Conservation (phyloP, 2,113 vertebrate genomes). For the Parus major region DNA sequence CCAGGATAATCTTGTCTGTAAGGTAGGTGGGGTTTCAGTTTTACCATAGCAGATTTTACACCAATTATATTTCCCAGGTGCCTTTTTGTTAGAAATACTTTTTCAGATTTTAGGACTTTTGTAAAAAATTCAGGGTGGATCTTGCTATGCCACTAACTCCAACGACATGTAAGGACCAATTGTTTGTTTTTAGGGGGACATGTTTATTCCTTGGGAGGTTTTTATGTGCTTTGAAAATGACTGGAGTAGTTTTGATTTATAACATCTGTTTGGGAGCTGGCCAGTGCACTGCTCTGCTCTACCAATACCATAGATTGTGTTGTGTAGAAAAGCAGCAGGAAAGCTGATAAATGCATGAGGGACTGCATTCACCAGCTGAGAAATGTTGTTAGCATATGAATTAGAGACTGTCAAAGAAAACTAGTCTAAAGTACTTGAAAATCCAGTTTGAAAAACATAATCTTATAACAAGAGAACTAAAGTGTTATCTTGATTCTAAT, state of each 20-base stretch:
- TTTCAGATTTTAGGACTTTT: not conserved
- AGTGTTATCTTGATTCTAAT: not conserved
- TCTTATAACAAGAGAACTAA: not conserved
- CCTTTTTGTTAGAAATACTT: not conserved
- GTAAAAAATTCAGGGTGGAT: not conserved
- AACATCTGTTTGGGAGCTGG: constrained; percentile 28
- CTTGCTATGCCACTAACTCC: not conserved
- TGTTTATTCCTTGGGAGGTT: not conserved
- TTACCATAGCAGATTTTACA: not conserved
- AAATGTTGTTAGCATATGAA: not conserved
- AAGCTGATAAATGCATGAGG: not conserved
- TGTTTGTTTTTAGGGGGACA: not conserved
- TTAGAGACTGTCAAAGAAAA: not conserved
- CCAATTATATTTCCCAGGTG: not conserved
- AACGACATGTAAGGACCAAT: fast-evolving
- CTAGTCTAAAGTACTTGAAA: not conserved
- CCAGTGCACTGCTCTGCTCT: not conserved
- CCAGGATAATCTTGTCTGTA: constrained; percentile 84
- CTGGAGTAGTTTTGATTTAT: not conserved
- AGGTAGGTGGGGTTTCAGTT: constrained; percentile 66
- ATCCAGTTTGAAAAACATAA: not conserved
- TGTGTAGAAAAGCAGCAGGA: not conserved
- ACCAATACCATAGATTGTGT: not conserved
- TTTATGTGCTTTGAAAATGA: not conserved
- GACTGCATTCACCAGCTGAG: not conserved